Conservation (phyloP, 2,113 vertebrate genomes). For the Apus apus region DNA sequence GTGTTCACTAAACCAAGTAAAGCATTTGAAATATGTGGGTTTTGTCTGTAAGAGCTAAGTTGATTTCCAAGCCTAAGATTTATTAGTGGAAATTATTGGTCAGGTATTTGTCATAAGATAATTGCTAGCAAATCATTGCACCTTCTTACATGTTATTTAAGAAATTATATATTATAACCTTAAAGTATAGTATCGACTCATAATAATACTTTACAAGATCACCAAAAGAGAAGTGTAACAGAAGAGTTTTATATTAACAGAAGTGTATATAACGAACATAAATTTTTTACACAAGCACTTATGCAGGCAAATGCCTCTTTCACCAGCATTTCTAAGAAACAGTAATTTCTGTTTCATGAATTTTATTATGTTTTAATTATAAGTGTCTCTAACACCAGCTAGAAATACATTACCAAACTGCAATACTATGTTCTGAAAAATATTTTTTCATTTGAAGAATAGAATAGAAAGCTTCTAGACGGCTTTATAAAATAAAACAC, state of each 20-base stretch:
- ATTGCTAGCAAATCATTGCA: neutral
- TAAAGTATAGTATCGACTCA: neutral
- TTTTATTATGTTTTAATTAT: slow-evolving; percentile 1
- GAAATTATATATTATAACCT: neutral
- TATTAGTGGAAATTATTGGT: neutral
- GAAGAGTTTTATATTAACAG: neutral
- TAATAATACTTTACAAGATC: neutral
- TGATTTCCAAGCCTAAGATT: neutral
- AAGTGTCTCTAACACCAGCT: neutral
- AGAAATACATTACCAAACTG: slow-evolving; percentile 32
- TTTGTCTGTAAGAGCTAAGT: neutral
- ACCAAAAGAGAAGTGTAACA: neutral
- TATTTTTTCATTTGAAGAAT: slow-evolving; percentile 32
- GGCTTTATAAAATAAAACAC: slow-evolving; percentile 24
- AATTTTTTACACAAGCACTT: neutral
- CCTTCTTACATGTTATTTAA: neutral
- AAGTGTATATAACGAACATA: neutral
- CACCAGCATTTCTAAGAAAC: neutral
- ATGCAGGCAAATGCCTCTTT: neutral
- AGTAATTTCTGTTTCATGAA: neutral
- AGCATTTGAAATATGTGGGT: neutral
- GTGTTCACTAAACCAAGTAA: neutral
- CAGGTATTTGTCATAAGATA: neutral
- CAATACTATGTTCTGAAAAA: slow-evolving; percentile 28
- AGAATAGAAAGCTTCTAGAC: slow-evolving; percentile 26